Conservation (phyloP, 2,113 vertebrate genomes). For the Istiophorus platypterus region DNA sequence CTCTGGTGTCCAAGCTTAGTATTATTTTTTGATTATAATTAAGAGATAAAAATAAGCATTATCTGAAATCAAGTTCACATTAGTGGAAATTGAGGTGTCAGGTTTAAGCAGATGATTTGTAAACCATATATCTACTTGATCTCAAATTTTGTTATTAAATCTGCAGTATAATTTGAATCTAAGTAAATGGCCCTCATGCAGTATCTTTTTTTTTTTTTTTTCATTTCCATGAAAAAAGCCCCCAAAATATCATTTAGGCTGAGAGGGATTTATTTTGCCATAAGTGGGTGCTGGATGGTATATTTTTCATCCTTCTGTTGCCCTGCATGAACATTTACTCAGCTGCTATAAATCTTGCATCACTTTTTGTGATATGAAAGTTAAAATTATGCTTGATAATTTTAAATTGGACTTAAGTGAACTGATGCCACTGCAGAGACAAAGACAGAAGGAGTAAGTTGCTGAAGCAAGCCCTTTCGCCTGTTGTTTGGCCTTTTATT, state of each 20-base stretch:
- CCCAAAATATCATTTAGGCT: not conserved
- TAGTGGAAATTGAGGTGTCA: not conserved
- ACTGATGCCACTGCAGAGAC: slow-evolving; percentile 12
- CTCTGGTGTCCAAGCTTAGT: not conserved
- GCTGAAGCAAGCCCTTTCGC: slow-evolving; percentile 26
- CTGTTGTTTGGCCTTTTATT: slow-evolving; percentile 12
- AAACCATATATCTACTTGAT: slow-evolving; percentile 5
- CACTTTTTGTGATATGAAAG: not conserved
- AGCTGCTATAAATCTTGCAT: not conserved
- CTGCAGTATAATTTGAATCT: too few species aligned
- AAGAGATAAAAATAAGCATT: slow-evolving; percentile 18
- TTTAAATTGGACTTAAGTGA: slow-evolving; percentile 17
- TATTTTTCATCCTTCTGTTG: slow-evolving; percentile 15
- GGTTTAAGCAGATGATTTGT: slow-evolving; percentile 7
- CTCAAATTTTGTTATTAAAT: too few species aligned
- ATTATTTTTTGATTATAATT: slow-evolving; percentile 6
- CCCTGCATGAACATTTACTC: slow-evolving; percentile 23
- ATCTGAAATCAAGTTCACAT: slow-evolving; percentile 43
- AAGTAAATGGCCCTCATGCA: too few species aligned
- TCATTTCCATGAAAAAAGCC: too few species aligned
- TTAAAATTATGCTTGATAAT: slow-evolving; percentile 5
- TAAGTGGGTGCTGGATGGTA: slow-evolving; percentile 10
- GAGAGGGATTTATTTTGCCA: not conserved
- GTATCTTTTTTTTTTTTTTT: too few species aligned
- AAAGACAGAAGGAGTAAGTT: slow-evolving; percentile 8